Evolutionary conservation across 2,113 vertebrate genomes (phyloP).

Genomic region (Mobula birostris): DNA sequence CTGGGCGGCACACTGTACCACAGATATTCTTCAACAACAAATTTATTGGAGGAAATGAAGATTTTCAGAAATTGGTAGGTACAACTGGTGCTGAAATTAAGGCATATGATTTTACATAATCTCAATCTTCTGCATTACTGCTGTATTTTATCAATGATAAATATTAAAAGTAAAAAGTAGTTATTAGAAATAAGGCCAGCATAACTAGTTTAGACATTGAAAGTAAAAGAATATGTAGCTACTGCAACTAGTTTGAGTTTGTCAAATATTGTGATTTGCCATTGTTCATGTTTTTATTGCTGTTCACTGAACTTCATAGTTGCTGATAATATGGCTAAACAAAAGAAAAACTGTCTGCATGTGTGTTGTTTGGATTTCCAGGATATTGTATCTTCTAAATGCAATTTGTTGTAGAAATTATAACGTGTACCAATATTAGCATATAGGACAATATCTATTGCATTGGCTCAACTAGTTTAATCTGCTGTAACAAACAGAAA

Average conservation of each 20-base stretch:
- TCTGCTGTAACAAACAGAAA: background rate
- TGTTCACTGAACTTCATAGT: no score
- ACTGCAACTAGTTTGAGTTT: background rate
- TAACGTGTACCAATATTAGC: background rate
- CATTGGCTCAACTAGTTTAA: background rate
- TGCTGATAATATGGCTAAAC: background rate
- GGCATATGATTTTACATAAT: background rate
- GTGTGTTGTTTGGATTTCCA: background rate
- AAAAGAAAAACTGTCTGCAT: no score
- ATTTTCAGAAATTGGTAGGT: conserved; percentile 60
- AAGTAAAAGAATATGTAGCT: background rate
- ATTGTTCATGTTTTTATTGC: background rate
- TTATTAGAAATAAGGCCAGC: background rate
- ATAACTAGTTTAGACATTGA: background rate
- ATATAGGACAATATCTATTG: background rate
- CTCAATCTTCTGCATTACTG: background rate
- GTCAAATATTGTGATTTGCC: background rate
- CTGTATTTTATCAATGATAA: background rate
- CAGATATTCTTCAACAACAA: conserved; percentile 66
- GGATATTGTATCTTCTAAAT: background rate
- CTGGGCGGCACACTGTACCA: conserved; percentile 56
- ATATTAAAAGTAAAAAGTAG: background rate
- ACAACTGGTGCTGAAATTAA: background rate
- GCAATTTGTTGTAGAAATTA: background rate
- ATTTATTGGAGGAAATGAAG: conserved; percentile 57